Conservation (phyloP, 2,888 invertebrate species). For the Eilema depressum region DNA sequence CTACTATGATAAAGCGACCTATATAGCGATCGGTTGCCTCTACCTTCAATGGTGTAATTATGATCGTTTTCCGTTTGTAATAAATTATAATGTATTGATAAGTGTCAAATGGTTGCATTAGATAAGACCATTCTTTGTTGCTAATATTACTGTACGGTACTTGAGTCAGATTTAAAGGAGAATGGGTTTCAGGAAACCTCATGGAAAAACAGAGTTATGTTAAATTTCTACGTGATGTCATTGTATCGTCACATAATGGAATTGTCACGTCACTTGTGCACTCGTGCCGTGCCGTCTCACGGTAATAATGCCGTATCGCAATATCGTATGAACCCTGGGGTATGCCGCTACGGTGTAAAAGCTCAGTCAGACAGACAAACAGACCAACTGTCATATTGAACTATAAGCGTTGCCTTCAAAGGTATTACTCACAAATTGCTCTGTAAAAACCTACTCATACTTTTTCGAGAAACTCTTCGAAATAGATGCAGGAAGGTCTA, state of each 20-base stretch:
- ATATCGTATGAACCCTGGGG: too few species aligned
- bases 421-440: neutral
- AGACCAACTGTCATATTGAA: too few species aligned
- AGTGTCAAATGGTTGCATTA: conserved; percentile 38
- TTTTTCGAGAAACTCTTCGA: neutral
- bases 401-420: too few species aligned
- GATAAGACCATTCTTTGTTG: conserved; percentile 15
- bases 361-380: too few species aligned
- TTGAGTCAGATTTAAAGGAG: neutral
- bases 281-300: too few species aligned
- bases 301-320: too few species aligned
- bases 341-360: too few species aligned
- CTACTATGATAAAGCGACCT: conserved; percentile 74
- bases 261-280: too few species aligned
- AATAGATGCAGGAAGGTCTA: neutral
- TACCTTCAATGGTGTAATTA: conserved; percentile 54
- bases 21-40: conserved; percentile 64
- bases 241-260: too few species aligned
- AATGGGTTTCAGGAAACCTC: neutral
- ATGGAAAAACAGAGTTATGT: neutral
- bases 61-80: conserved; percentile 57
- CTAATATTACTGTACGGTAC: neutral
- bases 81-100: conserved; percentile 58
- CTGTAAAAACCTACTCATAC: neutral
- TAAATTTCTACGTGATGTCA: neutral